Evolutionary conservation across 2,888 invertebrate species (phyloP).

Genomic region (Napeogenes sylphis): DNA sequence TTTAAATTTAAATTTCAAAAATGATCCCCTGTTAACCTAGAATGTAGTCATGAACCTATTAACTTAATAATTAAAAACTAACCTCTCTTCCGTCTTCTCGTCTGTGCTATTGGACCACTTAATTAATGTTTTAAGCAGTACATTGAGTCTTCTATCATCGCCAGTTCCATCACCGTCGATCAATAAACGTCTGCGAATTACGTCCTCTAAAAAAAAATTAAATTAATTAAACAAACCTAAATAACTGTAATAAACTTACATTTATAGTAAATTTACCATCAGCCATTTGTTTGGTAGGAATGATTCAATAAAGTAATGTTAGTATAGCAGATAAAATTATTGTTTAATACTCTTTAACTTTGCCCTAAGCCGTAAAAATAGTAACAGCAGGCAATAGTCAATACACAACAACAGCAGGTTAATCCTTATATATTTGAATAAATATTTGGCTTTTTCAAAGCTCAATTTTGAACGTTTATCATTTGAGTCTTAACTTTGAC

Average conservation of each 20-base stretch:
- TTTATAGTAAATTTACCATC: slow-evolving; percentile 35
- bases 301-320: not conserved
- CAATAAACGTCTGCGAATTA: slow-evolving; percentile 91
- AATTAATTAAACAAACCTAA: slow-evolving; percentile 7
- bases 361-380: too few species aligned
- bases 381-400: too few species aligned
- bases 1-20: too few species aligned
- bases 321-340: not conserved
- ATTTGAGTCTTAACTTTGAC: too few species aligned
- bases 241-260: not conserved
- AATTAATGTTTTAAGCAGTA: slow-evolving; percentile 88
- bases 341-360: too few species aligned
- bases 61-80: slow-evolving; percentile 33
- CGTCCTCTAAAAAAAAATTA: slow-evolving; percentile 84
- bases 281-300: slow-evolving; percentile 34
- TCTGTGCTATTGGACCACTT: slow-evolving; percentile 86
- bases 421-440: too few species aligned
- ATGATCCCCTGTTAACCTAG: too few species aligned
- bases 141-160: slow-evolving; percentile 93
- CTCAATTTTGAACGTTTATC: too few species aligned
- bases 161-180: slow-evolving; percentile 99
- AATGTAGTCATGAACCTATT: too few species aligned
- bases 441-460: too few species aligned
- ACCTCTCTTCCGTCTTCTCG: slow-evolving; percentile 82
- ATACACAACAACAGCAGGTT: too few species aligned